Conservation (phyloP, 2,888 invertebrate species). For the Schrankia costaestrigalis region DNA sequence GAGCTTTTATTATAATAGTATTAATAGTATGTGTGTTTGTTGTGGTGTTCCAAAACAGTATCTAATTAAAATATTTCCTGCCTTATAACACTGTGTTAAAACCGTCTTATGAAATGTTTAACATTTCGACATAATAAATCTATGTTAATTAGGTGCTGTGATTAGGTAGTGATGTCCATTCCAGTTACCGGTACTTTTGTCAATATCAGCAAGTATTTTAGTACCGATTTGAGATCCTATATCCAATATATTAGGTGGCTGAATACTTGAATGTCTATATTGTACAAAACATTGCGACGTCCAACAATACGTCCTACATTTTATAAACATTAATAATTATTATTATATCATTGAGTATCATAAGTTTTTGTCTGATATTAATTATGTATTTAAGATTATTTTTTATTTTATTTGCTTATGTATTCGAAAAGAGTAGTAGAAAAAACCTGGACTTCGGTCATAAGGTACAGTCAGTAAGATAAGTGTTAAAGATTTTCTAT, state of each 20-base stretch:
- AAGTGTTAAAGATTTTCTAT: too few species aligned
- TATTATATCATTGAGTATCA: too few species aligned
- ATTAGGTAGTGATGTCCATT: constrained; percentile 68
- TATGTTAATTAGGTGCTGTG: constrained; percentile 60
- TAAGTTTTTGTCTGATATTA: too few species aligned
- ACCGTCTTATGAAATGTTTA: constrained; percentile 61
- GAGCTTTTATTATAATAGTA: constrained; percentile 38
- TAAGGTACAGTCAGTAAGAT: too few species aligned
- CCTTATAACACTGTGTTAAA: constrained; percentile 58
- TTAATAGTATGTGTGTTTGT: constrained; percentile 24
- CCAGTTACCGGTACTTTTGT: constrained; percentile 35
- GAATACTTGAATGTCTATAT: constrained; percentile 4
- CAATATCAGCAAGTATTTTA: too few species aligned
- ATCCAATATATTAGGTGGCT: too few species aligned
- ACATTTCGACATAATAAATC: constrained; percentile 52
- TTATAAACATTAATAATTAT: too few species aligned
- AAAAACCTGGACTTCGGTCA: too few species aligned
- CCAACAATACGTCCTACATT: constrained; percentile 27
- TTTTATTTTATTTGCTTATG: too few species aligned
- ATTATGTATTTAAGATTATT: too few species aligned
- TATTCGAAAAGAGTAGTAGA: too few species aligned
- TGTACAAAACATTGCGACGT: constrained; percentile 18
- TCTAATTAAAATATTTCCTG: constrained; percentile 51
- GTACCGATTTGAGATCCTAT: too few species aligned
- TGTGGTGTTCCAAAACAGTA: constrained; percentile 45